Evolutionary conservation across 1,140 invertebrate genomes (phyloP), one percentile per base, ranked within the genome.

Genomic region (Geopemphigus sp.): DNA sequence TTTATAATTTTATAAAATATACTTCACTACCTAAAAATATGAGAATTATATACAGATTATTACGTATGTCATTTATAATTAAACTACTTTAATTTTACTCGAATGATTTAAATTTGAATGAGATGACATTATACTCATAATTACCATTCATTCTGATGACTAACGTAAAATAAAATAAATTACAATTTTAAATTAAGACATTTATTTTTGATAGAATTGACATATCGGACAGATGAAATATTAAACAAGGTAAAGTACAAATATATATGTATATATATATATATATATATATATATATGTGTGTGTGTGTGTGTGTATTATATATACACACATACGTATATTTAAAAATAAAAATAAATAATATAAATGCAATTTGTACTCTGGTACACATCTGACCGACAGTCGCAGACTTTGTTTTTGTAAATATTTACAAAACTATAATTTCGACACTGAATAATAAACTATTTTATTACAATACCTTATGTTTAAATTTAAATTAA

Each of bases 361-460:
- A 63, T 78, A 78, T 63, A 78, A 78, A 78, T 63, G 56, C 74
- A 63, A 47, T 78, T 78, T 63, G 74, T 63, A 78, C 74, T 78
- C 56, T 63, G 57, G 57, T 78, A 78, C 39, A 78, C 45, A 78
- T 14, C 74, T 78, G 74, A 47, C 74, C 74, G 57, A 63, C 14
- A 22, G 57, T 1, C 24, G 39, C 56, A 78, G 57, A 63, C 74
- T 47, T 72, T 61, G 32, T 24, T 45, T 39, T 39, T 59, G 45
- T 74, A 5, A 14, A 59, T 78, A 76, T 63, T 4, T 78, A 78
- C 74, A 78, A 76, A 26, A 78, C 57, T 74, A 56, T 59, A 61
- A 61, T 61, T 6, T 57, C 12, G 56, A 78, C 17, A 47, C 39
- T 63, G 14, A 61, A 47, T 63, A 61, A 47, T 63, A 45, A 50